A percentile compares a stretch with the other conserved stretches of the same genome.
Evolutionary conservation across 2,888 invertebrate genomes (phyloP).

Genomic region (Lithosia quadra): DNA sequence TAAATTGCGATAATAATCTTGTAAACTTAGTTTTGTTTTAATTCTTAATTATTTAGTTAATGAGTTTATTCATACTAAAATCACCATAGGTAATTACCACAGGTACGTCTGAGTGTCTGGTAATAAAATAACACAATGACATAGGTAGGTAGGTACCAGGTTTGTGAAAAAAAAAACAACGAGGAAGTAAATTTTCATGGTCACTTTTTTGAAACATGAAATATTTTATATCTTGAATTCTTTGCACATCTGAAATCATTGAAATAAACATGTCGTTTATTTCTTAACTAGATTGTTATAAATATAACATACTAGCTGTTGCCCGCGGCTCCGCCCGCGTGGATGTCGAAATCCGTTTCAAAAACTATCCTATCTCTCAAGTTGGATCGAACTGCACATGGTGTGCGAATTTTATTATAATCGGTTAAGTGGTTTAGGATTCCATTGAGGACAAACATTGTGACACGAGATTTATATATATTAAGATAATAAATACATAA

Average conservation of each 20-base stretch:
- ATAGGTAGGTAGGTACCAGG: neutral
- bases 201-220: neutral
- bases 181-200: slow-evolving; percentile 6
- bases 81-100: neutral
- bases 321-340: no score
- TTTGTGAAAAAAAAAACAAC: neutral
- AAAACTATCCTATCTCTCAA: no score
- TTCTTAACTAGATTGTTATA: neutral
- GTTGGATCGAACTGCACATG: no score
- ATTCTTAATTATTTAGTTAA: neutral
- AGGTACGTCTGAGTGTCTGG: neutral
- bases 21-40: neutral
- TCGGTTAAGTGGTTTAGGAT: no score
- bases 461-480: no score
- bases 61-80: neutral
- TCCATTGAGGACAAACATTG: no score
- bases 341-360: no score
- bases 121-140: neutral
- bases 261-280: neutral
- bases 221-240: no score
- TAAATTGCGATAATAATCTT: neutral
- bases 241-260: neutral
- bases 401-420: no score
- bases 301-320: no score
- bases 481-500: no score